Evolutionary conservation across 2,113 vertebrate species (phyloP), one percentile per base, ranked within the genome.

Genomic region (Neoarius graeffei): DNA sequence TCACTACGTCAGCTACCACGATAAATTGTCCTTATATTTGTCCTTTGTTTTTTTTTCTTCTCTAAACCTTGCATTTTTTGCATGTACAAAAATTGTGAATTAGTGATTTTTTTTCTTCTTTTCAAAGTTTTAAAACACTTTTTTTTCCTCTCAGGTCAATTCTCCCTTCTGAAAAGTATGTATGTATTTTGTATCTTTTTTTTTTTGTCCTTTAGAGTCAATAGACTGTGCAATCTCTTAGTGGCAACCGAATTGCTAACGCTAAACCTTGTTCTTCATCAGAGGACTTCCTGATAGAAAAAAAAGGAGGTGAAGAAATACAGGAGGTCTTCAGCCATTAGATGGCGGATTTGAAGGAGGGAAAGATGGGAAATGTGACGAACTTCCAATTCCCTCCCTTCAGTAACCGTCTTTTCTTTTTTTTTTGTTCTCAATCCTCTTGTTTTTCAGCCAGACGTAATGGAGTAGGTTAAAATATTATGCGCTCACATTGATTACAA

Each of bases 221-320:
- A 95, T 96, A 97, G 98, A 99, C 98, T 99, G 97, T 98, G 98
- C 97, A 99, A 99, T 99, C 97, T 99, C 98, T 98, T 97, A 97
- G 96, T 98, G 97, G 98, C 98, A 98, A 98, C 97, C 97, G 96
- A 97, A 97, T 97, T 97, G 97, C 97, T 76, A 83, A 83, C 76
- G 97, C 96, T 98, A 97, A 95, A 97, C 94, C 56, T 94, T 95
- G 95, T 94, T 94, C 93, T 93, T 89, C 90, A 88, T 95, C 93
- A 69, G 87, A 88, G 88, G 81, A 89, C 50, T 62, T 83, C 95
- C 96, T 35, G 11, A 7, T 84, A 94, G 92, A 94, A 90, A 94
- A 90, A 94, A 96, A 96, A 96, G 94, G 95, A 95, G 95, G 95
- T 95, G 95, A 96, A 95, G 96, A 95, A 96, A 95, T 96, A 96